phyloP scores from a whole-genome alignment of 1,140 invertebrate species.

The Sinella curviseta region DNA sequence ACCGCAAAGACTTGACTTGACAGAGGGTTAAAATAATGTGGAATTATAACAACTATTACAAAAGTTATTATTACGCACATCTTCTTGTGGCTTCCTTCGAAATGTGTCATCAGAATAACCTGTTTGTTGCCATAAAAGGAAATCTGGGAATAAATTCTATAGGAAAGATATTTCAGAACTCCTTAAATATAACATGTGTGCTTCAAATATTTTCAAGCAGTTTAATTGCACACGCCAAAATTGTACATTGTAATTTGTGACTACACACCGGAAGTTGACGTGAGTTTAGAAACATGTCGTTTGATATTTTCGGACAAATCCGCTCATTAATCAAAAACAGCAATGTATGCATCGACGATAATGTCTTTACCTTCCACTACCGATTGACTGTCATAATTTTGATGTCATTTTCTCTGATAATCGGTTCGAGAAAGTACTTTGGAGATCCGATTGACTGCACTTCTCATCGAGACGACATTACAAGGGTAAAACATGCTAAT shows the following conservation, averaged over 20 bases:
- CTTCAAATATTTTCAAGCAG: too few species aligned
- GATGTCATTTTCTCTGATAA: slow-evolving; percentile 65
- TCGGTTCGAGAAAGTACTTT: slow-evolving; percentile 71
- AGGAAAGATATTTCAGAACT: too few species aligned
- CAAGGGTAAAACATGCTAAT: not conserved
- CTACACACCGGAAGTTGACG: too few species aligned
- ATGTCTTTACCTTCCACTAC: slow-evolving; percentile 68
- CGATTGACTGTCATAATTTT: slow-evolving; percentile 67
- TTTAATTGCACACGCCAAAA: too few species aligned
- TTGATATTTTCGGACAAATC: not conserved
- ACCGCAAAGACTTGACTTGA: too few species aligned
- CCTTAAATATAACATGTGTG: too few species aligned
- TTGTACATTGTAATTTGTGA: too few species aligned
- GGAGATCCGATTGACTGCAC: slow-evolving; percentile 70
- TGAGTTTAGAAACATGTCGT: not conserved
- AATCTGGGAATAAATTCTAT: too few species aligned
- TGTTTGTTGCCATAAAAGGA: too few species aligned
- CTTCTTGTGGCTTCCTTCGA: not conserved
- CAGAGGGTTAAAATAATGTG: too few species aligned
- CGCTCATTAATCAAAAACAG: not conserved
- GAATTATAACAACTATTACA: not conserved
- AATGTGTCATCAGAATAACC: not conserved
- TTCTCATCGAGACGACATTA: slow-evolving; percentile 52
- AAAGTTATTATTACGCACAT: not conserved
- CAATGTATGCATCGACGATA: slow-evolving; percentile 63